Conservation (phyloP, 1,140 invertebrate species). For the Papilio machaon region DNA sequence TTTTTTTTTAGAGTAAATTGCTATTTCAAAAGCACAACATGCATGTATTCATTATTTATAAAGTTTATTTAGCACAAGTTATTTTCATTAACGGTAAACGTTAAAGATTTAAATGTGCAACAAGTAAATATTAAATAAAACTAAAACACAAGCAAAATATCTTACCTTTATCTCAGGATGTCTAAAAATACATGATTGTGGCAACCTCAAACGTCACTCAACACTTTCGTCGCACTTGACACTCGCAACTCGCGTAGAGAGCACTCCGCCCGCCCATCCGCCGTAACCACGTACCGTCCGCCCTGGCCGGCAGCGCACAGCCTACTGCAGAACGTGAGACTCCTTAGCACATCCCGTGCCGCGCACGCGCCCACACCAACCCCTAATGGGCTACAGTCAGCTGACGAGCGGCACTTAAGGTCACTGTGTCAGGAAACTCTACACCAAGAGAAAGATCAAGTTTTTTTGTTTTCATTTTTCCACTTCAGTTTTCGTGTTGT, state of each 20-base stretch:
- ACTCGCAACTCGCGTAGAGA: conserved; percentile 42
- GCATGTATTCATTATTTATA: too few relatives aligned
- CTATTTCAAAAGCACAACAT: not conserved
- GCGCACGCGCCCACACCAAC: conserved; percentile 56
- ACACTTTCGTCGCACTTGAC: conserved; percentile 26
- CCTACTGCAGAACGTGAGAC: conserved; percentile 51
- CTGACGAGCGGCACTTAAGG: conserved; percentile 70
- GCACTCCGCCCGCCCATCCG: conserved; percentile 15
- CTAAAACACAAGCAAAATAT: not conserved
- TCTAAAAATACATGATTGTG: not conserved
- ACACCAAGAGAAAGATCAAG: conserved; percentile 15
- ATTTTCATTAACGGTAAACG: too few relatives aligned
- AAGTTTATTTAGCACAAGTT: too few relatives aligned
- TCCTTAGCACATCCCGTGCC: conserved; percentile 37
- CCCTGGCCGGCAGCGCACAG: conserved; percentile 33
- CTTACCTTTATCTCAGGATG: not conserved
- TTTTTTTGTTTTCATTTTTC: not conserved
- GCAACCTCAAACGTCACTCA: not conserved
- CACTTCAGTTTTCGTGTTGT: too few relatives aligned
- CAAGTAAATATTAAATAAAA: not conserved
- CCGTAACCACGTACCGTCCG: conserved; percentile 10
- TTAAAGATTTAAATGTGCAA: not conserved
- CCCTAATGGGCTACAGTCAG: conserved; percentile 67
- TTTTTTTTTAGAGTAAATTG: too few relatives aligned
- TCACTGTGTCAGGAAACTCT: conserved; percentile 64